These are phyloP conservation scores for Pristis pectinata DNA, from an alignment of 2,797 vertebrate species.

Conservation along the genomic window DNA sequence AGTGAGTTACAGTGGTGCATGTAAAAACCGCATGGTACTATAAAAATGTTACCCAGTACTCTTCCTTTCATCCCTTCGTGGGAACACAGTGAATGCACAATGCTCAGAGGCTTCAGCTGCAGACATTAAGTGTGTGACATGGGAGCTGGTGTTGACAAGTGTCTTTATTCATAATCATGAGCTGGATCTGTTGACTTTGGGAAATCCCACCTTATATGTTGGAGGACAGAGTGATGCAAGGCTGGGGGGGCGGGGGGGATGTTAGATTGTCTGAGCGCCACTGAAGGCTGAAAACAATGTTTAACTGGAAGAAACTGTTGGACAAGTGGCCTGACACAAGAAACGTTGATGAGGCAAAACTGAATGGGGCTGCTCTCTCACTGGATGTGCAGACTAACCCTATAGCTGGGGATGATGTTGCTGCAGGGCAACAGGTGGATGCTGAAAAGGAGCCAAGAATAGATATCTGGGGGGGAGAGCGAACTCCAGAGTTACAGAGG, in stretches of 20 bases:
- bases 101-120: not conserved
- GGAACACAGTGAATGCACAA: not conserved
- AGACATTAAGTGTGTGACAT: not conserved
- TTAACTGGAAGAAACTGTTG: not conserved
- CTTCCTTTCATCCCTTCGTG: not conserved
- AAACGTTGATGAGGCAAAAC: not conserved
- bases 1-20: not conserved
- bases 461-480: not conserved
- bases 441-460: not conserved
- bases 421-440: not conserved
- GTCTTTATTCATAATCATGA: not conserved
- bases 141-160: not conserved
- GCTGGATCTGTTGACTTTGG: not conserved
- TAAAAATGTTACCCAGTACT: not conserved
- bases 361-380: not conserved
- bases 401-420: too few species aligned
- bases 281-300: too few species aligned
- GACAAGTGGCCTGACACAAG: not conserved
- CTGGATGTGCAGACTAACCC: not conserved
- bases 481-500: not conserved
- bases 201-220: not conserved
- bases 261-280: too few species aligned
- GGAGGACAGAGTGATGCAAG: too few species aligned
- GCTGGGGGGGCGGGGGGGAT: not conserved
- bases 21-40: not conserved